Evolutionary conservation across 2,797 vertebrate species (phyloP).

Genomic region (Podargus strigoides): DNA sequence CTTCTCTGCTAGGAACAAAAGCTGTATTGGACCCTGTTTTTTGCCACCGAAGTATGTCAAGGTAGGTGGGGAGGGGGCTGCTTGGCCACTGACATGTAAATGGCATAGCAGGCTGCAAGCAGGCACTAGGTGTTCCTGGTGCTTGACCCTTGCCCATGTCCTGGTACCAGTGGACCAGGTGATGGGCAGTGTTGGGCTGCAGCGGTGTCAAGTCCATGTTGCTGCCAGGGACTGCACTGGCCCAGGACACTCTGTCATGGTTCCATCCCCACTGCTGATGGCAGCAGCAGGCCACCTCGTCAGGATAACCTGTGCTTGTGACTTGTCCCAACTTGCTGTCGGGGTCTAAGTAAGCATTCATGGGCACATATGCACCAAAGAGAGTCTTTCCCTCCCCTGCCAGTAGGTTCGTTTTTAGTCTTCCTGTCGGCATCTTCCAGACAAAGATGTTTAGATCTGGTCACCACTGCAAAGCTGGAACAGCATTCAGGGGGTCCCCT

Average conservation of each 20-base stretch:
- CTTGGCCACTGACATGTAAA: rapidly evolving
- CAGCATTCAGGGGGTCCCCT: background rate
- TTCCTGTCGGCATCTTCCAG: background rate
- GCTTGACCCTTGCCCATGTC: rapidly evolving
- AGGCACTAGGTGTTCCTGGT: rapidly evolving
- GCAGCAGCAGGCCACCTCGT: background rate
- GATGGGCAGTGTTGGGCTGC: background rate
- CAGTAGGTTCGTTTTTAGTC: background rate
- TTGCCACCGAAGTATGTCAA: background rate
- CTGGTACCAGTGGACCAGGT: background rate
- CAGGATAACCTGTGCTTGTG: background rate
- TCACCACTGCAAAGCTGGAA: background rate
- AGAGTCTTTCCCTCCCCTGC: rapidly evolving
- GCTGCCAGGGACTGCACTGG: background rate
- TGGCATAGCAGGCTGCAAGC: rapidly evolving
- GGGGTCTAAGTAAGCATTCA: background rate
- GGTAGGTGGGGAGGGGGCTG: background rate
- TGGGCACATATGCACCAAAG: rapidly evolving
- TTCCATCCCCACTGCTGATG: background rate
- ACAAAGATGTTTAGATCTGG: background rate
- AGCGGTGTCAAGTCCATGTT: background rate
- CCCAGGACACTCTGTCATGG: no score
- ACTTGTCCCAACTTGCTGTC: background rate
- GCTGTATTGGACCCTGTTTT: background rate
- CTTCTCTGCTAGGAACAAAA: background rate